A percentile compares a stretch with the other conserved stretches of the same genome.
Evolutionary conservation across 2,888 invertebrate species (phyloP).

Genomic region (Agriopis aurantiaria): DNA sequence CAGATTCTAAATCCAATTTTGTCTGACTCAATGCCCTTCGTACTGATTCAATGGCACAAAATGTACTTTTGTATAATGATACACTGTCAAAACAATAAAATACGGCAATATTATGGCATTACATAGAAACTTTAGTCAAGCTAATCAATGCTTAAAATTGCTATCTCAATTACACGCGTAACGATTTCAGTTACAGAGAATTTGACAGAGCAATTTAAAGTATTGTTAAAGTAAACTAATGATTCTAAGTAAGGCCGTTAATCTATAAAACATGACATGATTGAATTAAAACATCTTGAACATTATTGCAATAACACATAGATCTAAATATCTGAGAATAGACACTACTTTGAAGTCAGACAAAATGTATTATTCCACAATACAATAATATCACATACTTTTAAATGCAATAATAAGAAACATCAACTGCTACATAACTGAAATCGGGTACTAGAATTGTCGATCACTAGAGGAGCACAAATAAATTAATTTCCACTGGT

Average conservation of each 20-base stretch:
- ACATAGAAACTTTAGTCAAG: too few species aligned
- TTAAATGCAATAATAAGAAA: constrained; percentile 84
- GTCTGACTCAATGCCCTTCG: constrained; percentile 79
- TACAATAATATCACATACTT: constrained; percentile 86
- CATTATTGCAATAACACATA: constrained; percentile 62
- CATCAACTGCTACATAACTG: constrained; percentile 68
- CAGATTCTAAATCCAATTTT: constrained; percentile 77
- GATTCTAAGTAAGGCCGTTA: too few species aligned
- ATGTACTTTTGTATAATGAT: constrained; percentile 53
- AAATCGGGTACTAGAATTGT: constrained; percentile 55
- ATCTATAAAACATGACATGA: constrained; percentile 54
- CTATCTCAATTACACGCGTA: too few species aligned
- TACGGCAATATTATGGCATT: constrained; percentile 20
- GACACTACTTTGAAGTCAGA: constrained; percentile 84
- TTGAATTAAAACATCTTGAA: constrained; percentile 66
- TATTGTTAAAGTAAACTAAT: too few species aligned
- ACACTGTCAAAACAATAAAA: constrained; percentile 53
- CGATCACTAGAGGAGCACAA: constrained; percentile 71
- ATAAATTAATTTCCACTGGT: constrained; percentile 85
- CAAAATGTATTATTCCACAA: constrained; percentile 80
- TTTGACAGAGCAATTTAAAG: too few species aligned
- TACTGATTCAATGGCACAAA: constrained; percentile 76
- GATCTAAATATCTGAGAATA: constrained; percentile 73
- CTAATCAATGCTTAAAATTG: too few species aligned
- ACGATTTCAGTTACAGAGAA: too few species aligned